Base-by-base conservation (phyloP, 1,140 invertebrate species). In the Drosophila arizonae region DNA sequence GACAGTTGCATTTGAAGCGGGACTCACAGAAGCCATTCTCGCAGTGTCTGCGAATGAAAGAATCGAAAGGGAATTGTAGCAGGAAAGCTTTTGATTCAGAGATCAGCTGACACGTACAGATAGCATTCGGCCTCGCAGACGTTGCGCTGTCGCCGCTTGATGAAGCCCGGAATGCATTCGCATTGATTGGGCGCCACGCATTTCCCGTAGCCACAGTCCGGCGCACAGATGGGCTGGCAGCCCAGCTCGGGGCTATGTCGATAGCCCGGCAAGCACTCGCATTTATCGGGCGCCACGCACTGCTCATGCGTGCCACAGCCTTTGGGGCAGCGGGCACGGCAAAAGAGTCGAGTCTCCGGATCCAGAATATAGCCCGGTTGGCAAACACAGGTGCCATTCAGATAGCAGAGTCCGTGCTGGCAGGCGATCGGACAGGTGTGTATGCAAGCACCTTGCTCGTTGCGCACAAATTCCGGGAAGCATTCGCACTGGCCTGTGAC, bases 281-380 rank as follows among this genome's bases (percentile, higher is more conserved):
- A 95, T 3, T 84, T 87, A 0, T 94, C 91, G 0, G 94, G 94
- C 0, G 92, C 93, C 4, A 90, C 77, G 77, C 95, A 95, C n/a
- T 91, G 80, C 60, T 91, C 87, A 52, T 91, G 76, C 6, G 75
- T 78, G 55, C 84, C 90, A 56, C 90, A 91, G 6, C 63, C 30
- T 9, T 60, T 56, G 6, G 63, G 15, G 43, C 90, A 91, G 2
- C 74, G 79, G 0, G 95, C 94, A 0, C 92, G 51, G 72, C 95
- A 96, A 55, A 77, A 91, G 48, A 76, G 90, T 28, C 78, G 90
- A 57, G 93, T 92, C 21, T 91, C 82, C 17, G 69, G 58, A 62
- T 95, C 94, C 41, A 94, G 76, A 9, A 77, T 92, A 85, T 93
- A 96, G 1, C 95, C 95, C 1, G 92, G 78, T 43, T 93, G 93